These are phyloP conservation scores for Hippopotamus amphibius DNA, from an alignment of 2,113 vertebrate genomes.

Conservation along the genomic window DNA sequence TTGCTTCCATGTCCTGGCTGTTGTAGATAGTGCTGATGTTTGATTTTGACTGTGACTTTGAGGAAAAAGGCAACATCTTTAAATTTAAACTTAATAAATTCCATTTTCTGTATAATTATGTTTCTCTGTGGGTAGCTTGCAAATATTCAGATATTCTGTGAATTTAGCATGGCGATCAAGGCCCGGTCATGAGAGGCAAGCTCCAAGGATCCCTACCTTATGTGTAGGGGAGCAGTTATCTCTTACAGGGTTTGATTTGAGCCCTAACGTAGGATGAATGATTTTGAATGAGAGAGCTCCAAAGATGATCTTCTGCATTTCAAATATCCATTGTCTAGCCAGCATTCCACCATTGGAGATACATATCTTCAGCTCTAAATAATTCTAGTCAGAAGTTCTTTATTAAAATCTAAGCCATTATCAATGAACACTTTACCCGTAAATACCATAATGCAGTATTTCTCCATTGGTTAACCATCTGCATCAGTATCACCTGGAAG, in stretches of 20 bases:
- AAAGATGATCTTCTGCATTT: neutral
- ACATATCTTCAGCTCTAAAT: neutral
- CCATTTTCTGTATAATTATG: neutral
- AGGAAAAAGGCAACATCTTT: slow-evolving; percentile 38
- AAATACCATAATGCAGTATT: neutral
- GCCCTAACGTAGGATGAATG: neutral
- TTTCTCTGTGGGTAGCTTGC: neutral
- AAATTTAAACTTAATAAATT: slow-evolving; percentile 46
- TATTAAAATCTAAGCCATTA: neutral
- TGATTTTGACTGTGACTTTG: neutral
- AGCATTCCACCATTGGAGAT: neutral
- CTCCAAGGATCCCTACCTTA: neutral
- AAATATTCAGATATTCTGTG: neutral
- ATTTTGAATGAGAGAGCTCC: neutral
- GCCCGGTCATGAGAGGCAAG: neutral
- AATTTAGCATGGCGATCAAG: neutral
- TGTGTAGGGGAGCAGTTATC: no score
- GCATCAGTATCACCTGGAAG: neutral
- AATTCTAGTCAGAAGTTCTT: neutral
- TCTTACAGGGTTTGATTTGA: neutral
- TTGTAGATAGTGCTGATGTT: neutral
- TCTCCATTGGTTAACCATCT: neutral
- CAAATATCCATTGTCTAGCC: neutral
- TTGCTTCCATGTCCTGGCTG: no score
- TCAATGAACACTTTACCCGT: neutral